Conservation (phyloP, 2,797 vertebrate genomes). For the Perodicticus potto region DNA sequence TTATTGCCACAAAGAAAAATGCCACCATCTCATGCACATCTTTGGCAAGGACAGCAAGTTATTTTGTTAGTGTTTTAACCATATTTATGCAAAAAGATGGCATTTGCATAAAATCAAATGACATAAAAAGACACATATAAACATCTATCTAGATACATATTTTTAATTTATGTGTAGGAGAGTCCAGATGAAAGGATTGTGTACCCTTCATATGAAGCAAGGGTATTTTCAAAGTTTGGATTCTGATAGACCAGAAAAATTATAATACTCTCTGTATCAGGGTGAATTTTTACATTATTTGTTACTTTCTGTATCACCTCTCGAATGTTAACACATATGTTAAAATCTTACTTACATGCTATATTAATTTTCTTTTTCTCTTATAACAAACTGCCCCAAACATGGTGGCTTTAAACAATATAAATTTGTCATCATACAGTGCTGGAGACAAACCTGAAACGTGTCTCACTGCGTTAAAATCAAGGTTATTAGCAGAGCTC, state of each 20-base stretch:
- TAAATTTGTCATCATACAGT: neutral
- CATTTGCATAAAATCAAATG: neutral
- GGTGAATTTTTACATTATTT: neutral
- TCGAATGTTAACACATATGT: neutral
- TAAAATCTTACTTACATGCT: neutral
- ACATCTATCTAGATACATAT: neutral
- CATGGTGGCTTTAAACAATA: neutral
- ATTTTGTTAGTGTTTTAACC: neutral
- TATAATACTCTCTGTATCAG: neutral
- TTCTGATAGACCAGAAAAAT: too few species aligned
- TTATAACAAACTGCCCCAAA: neutral
- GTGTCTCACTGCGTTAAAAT: neutral
- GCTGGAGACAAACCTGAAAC: neutral
- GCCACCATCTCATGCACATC: neutral
- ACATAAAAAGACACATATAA: neutral
- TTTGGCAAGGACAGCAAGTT: neutral
- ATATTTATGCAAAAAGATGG: neutral
- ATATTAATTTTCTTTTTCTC: neutral
- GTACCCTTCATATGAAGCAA: neutral
- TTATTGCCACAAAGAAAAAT: slow-evolving; percentile 65
- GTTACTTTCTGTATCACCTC: neutral
- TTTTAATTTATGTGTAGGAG: neutral
- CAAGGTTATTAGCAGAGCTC: neutral
- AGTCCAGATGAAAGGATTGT: neutral
- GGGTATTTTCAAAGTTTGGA: neutral